phyloP scores from a whole-genome alignment of 2,113 vertebrate species.

The Zosterops borbonicus region DNA sequence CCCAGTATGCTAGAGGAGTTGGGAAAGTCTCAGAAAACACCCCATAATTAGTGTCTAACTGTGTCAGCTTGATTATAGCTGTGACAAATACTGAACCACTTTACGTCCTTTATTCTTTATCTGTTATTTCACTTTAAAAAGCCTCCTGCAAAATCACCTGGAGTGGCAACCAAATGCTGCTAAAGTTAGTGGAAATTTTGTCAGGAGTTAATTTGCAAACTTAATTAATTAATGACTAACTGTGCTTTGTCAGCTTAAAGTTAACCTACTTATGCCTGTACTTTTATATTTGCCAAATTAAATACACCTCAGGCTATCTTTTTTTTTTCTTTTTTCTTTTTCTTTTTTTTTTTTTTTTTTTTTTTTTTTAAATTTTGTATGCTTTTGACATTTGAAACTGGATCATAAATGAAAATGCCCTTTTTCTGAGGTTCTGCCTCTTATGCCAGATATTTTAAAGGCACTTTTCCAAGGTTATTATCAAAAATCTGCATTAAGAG shows the following conservation, averaged over 20 bases:
- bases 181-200: not conserved
- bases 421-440: not conserved
- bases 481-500: not conserved
- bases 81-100: not conserved
- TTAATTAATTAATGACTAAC: slow-evolving; percentile 24
- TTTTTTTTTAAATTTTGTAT: not conserved
- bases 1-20: not conserved
- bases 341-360: not conserved
- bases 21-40: not conserved
- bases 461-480: not conserved
- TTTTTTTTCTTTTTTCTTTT: too few relatives aligned
- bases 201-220: not conserved
- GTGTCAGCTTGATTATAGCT: not conserved
- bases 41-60: not conserved
- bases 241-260: not conserved
- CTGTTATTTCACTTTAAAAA: not conserved
- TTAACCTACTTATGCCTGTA: slow-evolving; percentile 2
- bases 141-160: not conserved
- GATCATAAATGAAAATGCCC: not conserved
- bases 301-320: not conserved
- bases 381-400: not conserved
- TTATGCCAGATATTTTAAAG: slow-evolving; percentile 1
- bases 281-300: not conserved
- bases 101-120: not conserved
- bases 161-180: not conserved